phyloP scores from a whole-genome alignment of 35 echinoderm and acorn worm species.

The Apostichopus japonicus region DNA sequence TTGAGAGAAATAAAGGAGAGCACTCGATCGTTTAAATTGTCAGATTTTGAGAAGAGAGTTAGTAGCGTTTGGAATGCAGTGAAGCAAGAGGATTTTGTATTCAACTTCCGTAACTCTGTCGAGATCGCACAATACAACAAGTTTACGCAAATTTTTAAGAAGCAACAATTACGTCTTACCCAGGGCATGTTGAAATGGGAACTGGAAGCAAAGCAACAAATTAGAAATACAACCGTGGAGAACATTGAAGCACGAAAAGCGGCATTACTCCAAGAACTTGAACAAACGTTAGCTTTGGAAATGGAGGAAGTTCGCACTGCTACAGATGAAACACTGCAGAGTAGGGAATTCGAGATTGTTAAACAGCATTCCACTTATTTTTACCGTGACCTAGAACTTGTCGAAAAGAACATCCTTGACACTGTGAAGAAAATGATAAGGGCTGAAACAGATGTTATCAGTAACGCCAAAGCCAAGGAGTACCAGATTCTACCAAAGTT shows the following conservation, averaged over 20 bases:
- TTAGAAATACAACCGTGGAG: conserved; percentile 29
- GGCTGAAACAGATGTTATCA: conserved; percentile 1
- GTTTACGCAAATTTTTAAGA: neutral
- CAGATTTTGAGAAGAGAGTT: conserved; percentile 29
- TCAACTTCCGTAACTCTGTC: conserved; percentile 43
- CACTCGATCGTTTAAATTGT: neutral
- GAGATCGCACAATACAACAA: conserved; percentile 46
- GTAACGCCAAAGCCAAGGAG: conserved; percentile 32
- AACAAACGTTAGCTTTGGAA: neutral
- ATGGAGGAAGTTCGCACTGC: neutral
- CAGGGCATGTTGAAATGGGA: conserved; percentile 43
- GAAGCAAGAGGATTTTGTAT: conserved; percentile 57
- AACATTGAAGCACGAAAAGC: neutral
- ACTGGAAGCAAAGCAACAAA: conserved; percentile 14
- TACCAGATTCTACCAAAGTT: conserved; percentile 5
- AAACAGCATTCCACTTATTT: conserved; percentile 4
- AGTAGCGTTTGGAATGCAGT: conserved; percentile 46
- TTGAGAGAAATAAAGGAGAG: conserved; percentile 23
- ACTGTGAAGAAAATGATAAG: neutral
- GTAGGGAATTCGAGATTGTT: conserved; percentile 19
- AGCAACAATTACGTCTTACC: neutral
- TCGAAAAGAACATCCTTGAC: conserved; percentile 7
- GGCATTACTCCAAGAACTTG: conserved; percentile 3
- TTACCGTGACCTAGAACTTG: conserved; percentile 8
- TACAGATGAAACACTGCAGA: neutral